Conservation (phyloP, 2,888 invertebrate species). For the Onchidella celtica region DNA sequence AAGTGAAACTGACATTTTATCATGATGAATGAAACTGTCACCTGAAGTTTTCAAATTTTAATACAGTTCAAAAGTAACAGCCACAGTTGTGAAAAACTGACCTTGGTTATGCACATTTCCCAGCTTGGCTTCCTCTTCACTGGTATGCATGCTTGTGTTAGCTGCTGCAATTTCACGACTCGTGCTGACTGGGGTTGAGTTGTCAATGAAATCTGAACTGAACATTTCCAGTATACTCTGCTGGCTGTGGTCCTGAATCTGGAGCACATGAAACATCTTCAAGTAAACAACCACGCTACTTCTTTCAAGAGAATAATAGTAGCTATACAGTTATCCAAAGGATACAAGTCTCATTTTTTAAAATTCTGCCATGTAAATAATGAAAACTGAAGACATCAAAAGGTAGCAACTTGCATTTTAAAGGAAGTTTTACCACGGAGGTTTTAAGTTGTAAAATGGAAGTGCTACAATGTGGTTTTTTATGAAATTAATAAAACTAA, state of each 20-base stretch:
- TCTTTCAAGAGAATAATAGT: neutral
- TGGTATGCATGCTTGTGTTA: neutral
- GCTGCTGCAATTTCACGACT: neutral
- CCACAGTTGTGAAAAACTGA: too few species aligned
- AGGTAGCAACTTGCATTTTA: too few species aligned
- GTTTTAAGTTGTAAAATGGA: too few species aligned
- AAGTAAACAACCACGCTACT: neutral
- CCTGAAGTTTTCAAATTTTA: too few species aligned
- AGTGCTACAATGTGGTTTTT: too few species aligned
- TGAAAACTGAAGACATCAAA: neutral
- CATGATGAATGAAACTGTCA: too few species aligned
- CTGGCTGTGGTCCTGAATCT: slow-evolving; percentile 23
- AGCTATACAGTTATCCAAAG: too few species aligned
- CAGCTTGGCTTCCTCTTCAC: neutral
- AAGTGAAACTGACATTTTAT: too few species aligned
- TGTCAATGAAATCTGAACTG: slow-evolving; percentile 29
- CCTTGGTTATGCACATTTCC: neutral
- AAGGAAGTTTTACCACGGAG: too few species aligned
- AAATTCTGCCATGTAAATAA: neutral
- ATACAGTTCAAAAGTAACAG: too few species aligned
- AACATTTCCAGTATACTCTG: slow-evolving; percentile 33
- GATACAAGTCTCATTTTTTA: neutral
- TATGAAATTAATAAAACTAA: too few species aligned
- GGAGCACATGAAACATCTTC: neutral
- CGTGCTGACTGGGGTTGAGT: neutral